Percentiles rank a stretch among this genome's conserved stretches.
These are phyloP conservation scores for Calliopsis andreniformis DNA, from an alignment of 1,140 invertebrate genomes.

Conservation along the genomic window DNA sequence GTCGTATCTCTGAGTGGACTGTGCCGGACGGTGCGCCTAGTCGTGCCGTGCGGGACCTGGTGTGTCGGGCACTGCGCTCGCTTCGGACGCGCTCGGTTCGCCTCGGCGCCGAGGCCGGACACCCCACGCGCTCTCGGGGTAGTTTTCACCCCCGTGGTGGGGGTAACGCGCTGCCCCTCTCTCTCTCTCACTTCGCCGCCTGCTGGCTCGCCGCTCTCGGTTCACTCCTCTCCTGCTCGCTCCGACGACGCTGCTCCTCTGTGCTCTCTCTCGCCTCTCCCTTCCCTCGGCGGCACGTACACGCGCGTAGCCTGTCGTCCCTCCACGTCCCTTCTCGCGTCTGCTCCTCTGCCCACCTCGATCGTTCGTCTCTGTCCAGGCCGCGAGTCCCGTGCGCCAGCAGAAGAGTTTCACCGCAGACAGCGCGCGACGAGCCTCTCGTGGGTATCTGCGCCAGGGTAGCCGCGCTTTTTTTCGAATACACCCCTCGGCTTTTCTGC, in stretches of 20 bases:
- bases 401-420: background rate
- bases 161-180: slow-evolving; percentile 63
- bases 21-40: slow-evolving; percentile 80
- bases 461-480: slow-evolving; percentile 19
- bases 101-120: slow-evolving; percentile 74
- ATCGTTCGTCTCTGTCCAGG: slow-evolving; percentile 20
- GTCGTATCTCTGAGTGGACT: slow-evolving; percentile 82
- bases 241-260: too few relatives aligned
- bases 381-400: background rate
- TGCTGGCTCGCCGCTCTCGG: slow-evolving; percentile 8
- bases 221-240: too few relatives aligned
- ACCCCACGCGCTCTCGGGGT: slow-evolving; percentile 79
- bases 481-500: slow-evolving; percentile 45
- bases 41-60: slow-evolving; percentile 78
- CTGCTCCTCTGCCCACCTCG: slow-evolving; percentile 18
- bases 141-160: slow-evolving; percentile 79
- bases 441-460: background rate
- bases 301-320: slow-evolving; percentile 11
- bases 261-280: too few relatives aligned
- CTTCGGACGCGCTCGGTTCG: slow-evolving; percentile 79
- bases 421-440: background rate
- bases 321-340: slow-evolving; percentile 24
- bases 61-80: slow-evolving; percentile 79
- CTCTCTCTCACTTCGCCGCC: slow-evolving; percentile 1
- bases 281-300: slow-evolving; percentile 13